A percentile compares a stretch with the other conserved stretches of the same genome.
Conservation (phyloP, 2,797 vertebrate genomes). For the Cryptoblepharus egeriae region DNA sequence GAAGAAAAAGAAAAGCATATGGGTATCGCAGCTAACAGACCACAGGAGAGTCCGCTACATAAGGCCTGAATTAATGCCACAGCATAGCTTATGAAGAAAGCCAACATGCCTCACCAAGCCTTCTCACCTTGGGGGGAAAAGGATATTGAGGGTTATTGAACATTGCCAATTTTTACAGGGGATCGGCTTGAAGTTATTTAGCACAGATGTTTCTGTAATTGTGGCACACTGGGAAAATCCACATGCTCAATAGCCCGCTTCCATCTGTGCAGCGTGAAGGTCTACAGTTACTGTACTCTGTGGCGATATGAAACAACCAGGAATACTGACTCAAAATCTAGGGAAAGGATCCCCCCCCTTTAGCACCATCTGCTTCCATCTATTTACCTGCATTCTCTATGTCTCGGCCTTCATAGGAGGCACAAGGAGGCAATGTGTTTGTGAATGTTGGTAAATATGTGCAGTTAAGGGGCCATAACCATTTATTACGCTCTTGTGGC, state of each 20-base stretch:
- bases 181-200: conserved; percentile 83
- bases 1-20: conserved; percentile 62
- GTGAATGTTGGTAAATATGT: conserved; percentile 38
- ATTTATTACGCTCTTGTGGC: conserved; percentile 16
- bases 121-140: conserved; percentile 62
- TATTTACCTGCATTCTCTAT: conserved; percentile 50
- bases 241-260: conserved; percentile 77
- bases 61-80: conserved; percentile 71
- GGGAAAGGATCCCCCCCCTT: conserved; percentile 45
- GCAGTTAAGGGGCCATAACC: conserved; percentile 24
- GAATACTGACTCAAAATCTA: conserved; percentile 66
- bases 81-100: conserved; percentile 67
- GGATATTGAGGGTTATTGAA: conserved; percentile 77
- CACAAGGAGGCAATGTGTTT: conserved; percentile 33
- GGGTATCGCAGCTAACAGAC: conserved; percentile 71
- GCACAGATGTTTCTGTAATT: conserved; percentile 83
- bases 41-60: conserved; percentile 73
- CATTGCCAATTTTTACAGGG: conserved; percentile 78
- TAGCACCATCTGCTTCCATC: conserved; percentile 66
- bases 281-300: conserved; percentile 63
- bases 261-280: conserved; percentile 76
- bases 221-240: conserved; percentile 81
- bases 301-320: conserved; percentile 59
- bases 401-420: conserved; percentile 33
- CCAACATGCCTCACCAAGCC: conserved; percentile 69